A percentile compares a stretch with the other conserved stretches of the same genome.
Conservation (phyloP, 2,888 invertebrate genomes). For the Caenorhabditis uteleia region DNA sequence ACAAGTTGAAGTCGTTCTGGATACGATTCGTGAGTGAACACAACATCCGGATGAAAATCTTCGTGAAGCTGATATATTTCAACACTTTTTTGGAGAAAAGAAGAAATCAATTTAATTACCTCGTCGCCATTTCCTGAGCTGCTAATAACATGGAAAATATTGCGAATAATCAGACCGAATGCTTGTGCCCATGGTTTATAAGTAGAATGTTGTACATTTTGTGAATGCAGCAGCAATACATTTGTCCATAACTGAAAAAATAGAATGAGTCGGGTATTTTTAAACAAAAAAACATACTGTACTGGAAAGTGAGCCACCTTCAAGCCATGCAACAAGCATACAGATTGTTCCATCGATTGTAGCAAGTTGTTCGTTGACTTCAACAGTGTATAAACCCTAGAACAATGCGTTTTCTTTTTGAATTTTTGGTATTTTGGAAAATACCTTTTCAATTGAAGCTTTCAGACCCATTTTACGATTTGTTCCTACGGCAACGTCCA, state of each 20-base stretch:
- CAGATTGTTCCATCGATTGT: slow-evolving; percentile 92
- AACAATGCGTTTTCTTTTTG: neutral
- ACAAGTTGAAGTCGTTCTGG: too few relatives aligned
- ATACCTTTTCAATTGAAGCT: slow-evolving; percentile 10
- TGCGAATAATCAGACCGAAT: neutral
- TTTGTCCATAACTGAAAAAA: slow-evolving; percentile 44
- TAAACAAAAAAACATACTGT: slow-evolving; percentile 76
- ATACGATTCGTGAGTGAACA: slow-evolving; percentile 3
- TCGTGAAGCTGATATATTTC: neutral
- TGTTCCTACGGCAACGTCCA: slow-evolving; percentile 99
- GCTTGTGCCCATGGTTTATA: slow-evolving; percentile 89
- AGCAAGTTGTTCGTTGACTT: slow-evolving; percentile 80
- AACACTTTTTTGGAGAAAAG: neutral
- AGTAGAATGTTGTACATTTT: slow-evolving; percentile 70
- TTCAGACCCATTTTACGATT: slow-evolving; percentile 74
- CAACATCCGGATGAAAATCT: neutral
- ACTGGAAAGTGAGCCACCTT: slow-evolving; percentile 93
- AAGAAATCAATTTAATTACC: too few relatives aligned
- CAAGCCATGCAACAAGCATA: slow-evolving; percentile 92
- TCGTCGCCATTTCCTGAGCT: slow-evolving; percentile 61
- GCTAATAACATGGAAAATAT: neutral
- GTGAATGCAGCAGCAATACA: slow-evolving; percentile 33
- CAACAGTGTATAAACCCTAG: slow-evolving; percentile 20
- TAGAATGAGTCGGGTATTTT: neutral
- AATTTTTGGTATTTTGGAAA: neutral